phyloP scores from a whole-genome alignment of 2,113 vertebrate genomes.

The Peucedramus taeniatus region DNA sequence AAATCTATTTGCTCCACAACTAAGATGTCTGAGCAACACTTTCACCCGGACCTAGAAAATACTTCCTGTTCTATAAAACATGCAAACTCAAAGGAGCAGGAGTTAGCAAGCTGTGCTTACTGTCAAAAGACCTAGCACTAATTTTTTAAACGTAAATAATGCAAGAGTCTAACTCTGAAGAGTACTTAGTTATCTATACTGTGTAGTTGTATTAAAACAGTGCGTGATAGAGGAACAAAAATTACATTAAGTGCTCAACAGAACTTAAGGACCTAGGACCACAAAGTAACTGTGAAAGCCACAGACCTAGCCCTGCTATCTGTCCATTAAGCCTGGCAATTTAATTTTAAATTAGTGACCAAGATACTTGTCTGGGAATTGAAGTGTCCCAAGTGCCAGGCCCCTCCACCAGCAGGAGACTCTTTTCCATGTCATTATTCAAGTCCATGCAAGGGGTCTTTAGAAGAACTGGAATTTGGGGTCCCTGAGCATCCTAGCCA shows the following conservation, averaged over 20 bases:
- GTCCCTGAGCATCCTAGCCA: neutral
- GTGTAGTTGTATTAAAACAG: neutral
- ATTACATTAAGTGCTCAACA: neutral
- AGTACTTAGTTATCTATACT: neutral
- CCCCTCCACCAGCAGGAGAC: neutral
- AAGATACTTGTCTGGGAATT: neutral
- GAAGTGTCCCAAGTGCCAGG: accelerated
- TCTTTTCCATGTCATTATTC: neutral
- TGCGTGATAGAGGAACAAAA: neutral
- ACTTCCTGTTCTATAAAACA: neutral
- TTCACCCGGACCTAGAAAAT: neutral
- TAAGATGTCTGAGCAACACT: neutral
- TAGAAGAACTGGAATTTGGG: neutral
- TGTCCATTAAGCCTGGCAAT: neutral
- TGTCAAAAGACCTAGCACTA: neutral
- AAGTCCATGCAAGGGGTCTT: neutral
- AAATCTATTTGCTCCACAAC: neutral
- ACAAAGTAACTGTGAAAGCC: neutral
- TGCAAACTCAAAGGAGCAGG: neutral
- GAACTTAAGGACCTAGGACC: neutral
- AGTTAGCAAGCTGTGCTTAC: neutral
- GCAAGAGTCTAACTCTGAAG: neutral
- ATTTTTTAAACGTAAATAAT: neutral
- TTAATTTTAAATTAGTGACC: neutral
- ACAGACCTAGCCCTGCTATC: neutral